Percentiles rank a stretch among this genome's conserved stretches.
Conservation (phyloP, 2,113 vertebrate species). For the Scomber japonicus region DNA sequence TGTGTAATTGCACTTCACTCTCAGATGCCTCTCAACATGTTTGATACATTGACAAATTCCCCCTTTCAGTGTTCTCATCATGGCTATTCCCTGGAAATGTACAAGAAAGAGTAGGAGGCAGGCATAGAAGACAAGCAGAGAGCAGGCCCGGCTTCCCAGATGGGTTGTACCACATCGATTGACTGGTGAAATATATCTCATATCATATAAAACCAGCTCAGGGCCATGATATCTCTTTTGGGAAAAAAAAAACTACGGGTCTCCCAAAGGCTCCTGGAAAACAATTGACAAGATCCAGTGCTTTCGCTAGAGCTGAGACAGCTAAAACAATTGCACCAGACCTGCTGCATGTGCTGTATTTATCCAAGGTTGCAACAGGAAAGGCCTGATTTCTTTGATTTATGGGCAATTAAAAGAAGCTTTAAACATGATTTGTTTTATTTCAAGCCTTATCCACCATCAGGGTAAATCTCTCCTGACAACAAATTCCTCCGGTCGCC, state of each 20-base stretch:
- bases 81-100: slow-evolving; percentile 75
- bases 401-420: slow-evolving; percentile 51
- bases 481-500: background rate
- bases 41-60: slow-evolving; percentile 81
- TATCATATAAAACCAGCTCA: slow-evolving; percentile 76
- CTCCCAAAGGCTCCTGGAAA: slow-evolving; percentile 65
- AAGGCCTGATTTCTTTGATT: slow-evolving; percentile 39
- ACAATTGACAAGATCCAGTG: slow-evolving; percentile 68
- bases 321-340: slow-evolving; percentile 38
- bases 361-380: slow-evolving; percentile 16
- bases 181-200: slow-evolving; percentile 82
- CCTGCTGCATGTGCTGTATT: slow-evolving; percentile 27
- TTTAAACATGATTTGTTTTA: slow-evolving; percentile 62
- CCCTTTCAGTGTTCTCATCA: slow-evolving; percentile 76
- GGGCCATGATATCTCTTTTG: slow-evolving; percentile 68
- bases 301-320: slow-evolving; percentile 13
- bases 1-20: slow-evolving; percentile 80
- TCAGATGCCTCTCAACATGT: slow-evolving; percentile 77
- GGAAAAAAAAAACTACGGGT: slow-evolving; percentile 57
- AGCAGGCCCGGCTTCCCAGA: slow-evolving; percentile 64
- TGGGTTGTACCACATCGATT: slow-evolving; percentile 81
- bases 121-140: slow-evolving; percentile 69
- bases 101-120: slow-evolving; percentile 71
- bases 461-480: slow-evolving; percentile 44
- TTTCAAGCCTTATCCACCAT: slow-evolving; percentile 14